Evolutionary conservation across 2,113 vertebrate genomes (phyloP), one percentile per base, ranked within the genome.

Genomic region (Megaptera novaeangliae): DNA sequence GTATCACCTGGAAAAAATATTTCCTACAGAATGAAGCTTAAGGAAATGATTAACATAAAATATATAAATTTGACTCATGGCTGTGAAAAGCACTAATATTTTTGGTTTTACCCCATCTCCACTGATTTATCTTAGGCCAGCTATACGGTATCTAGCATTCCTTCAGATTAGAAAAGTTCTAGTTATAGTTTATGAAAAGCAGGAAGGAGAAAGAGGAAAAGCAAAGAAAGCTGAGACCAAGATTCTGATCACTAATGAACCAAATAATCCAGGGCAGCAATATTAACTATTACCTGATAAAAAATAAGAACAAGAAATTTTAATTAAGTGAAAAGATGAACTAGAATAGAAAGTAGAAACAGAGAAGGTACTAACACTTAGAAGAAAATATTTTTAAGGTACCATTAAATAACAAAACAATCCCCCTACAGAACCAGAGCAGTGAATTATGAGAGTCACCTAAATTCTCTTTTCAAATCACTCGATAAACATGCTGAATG

Each of bases 91-190:
- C 55, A 95, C 29, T 64, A 59, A 78, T 72, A 89, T 46, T 86
- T 82, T 41, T 8, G 49, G 21, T 82, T 86, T 93, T 71, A 96
- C 34, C 18, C 66, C 25, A 36, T 85, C 46, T 95, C 72, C 49
- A 94, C 34, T 74, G 92, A 81, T 77, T 92, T 84, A 84, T 81
- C 52, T 89, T 91, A 88, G 63, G 39, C 66, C 61, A 97, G 39
- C 94, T 69, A 94, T 21, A 39, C 36, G 93, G 64, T 25, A 96
- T 44, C 64, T 81, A 93, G 23, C 69, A 96, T 87, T 95, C 64
- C 55, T 96, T 96, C 86, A 87, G 34, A n/a, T 93, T 84, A 92
- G 21, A 81, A 89, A 96, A 97, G 59, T 20, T 87, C 44, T 77
- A 93, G 36, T 75, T 86, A 63, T 5, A 71, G 25, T 81, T 72